These are phyloP conservation scores for Isurus oxyrinchus DNA, from an alignment of 2,113 vertebrate genomes.

Conservation along the genomic window DNA sequence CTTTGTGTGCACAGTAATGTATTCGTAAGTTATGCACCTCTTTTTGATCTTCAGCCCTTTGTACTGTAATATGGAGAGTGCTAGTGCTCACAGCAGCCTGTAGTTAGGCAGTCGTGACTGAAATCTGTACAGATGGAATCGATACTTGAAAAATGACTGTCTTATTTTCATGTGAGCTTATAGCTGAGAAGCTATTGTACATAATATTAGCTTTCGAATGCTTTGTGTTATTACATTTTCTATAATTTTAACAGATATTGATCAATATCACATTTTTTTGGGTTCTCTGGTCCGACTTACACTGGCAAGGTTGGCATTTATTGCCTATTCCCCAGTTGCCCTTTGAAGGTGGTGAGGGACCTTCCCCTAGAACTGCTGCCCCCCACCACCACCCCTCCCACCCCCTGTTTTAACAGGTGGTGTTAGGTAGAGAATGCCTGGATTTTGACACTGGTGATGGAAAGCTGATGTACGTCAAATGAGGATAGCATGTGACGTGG, in stretches of 20 bases:
- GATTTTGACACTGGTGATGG: neutral
- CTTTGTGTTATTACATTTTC: neutral
- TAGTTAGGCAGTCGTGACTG: neutral
- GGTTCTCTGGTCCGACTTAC: neutral
- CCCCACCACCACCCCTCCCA: no score
- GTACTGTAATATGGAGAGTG: neutral
- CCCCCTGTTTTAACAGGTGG: neutral
- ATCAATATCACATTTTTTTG: neutral
- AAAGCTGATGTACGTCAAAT: neutral
- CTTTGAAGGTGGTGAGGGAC: neutral
- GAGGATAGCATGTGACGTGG: neutral
- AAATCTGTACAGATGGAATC: neutral
- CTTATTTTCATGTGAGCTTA: neutral
- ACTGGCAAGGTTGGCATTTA: neutral
- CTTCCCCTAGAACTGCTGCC: neutral
- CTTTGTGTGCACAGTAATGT: neutral
- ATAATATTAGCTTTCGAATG: neutral
- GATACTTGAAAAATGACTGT: neutral
- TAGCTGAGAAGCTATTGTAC: neutral
- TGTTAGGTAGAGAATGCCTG: neutral
- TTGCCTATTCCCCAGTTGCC: neutral
- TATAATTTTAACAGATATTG: neutral
- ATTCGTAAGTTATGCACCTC: neutral
- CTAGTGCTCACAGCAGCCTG: neutral
- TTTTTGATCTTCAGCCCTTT: constrained; percentile 18